Base-by-base conservation (phyloP, 2,797 vertebrate species). In the Gadopsis marmoratus region DNA sequence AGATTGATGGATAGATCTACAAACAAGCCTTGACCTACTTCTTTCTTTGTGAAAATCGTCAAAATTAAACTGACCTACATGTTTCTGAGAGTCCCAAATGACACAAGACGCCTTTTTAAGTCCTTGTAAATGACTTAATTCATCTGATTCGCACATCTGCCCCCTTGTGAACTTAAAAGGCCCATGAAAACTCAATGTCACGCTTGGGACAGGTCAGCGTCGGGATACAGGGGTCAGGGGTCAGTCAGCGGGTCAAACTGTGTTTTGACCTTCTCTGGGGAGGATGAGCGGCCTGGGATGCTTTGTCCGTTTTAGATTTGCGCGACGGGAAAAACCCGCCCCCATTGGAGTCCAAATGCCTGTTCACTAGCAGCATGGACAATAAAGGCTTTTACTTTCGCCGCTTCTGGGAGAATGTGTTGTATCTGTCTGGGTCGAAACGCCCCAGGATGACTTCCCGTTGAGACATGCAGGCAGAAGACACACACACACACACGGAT, bases 401-500 rank as follows among this genome's bases (percentile, higher is more conserved):
- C 51, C 2, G 71, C 72, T 26, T 43, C 67, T 67, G 17, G 81
- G 86, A 71, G 89, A 91, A 85, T 82, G 83, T 56, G 71, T 86
- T 50, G 85, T 76, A 78, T 92, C 78, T 86, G 89, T 91, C 88
- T 89, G 87, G 33, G 62, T 39, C 41, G 63, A 67, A 73, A 76
- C 26, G 70, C 89, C 85, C 53, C 70, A 17, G 85, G 65, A 67
- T 51, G 84, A 89, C 81, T 82, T 86, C 88, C 81, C 74, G 67
- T 29, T 33, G 71, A 71, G 74, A 81, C 48, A 9, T 26, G 48
- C 29, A 71, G 41, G 74, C 41, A 56, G 80, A 74, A 43, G 50
- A 77, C 1, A 43, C 62, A 55, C 59, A 35, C 62, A 73, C 73
- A 70, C 63, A 60, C 26, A 41, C 70, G n/a, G 26, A 70, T 60